These are phyloP conservation scores for Artibeus lituratus DNA, from an alignment of 2,797 vertebrate species.

Conservation along the genomic window DNA sequence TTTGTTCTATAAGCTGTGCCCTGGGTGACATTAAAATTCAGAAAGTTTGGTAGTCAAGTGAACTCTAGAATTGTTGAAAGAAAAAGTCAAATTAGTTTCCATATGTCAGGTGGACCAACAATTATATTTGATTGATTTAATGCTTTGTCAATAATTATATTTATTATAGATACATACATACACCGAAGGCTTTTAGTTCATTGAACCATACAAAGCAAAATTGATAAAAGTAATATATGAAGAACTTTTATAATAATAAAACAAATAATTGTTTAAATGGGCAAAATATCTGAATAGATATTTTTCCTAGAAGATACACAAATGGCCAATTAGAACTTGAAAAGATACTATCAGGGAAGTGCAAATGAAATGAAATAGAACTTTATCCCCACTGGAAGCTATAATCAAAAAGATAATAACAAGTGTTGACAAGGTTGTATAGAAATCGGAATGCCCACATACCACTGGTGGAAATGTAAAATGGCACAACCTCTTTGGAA, in stretches of 20 bases:
- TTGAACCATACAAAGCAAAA: not conserved
- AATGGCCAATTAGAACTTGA: not conserved
- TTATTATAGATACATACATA: not conserved
- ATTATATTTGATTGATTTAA: not conserved
- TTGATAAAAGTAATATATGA: not conserved
- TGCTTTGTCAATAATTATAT: not conserved
- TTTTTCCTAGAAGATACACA: not conserved
- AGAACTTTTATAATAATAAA: not conserved
- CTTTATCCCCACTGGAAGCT: not conserved
- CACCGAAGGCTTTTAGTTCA: not conserved
- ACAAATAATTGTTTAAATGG: not conserved
- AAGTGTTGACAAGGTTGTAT: not conserved
- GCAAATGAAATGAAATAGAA: not conserved
- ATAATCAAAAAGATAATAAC: not conserved
- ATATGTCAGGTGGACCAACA: not conserved
- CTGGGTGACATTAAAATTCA: not conserved
- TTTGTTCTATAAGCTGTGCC: not conserved
- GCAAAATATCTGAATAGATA: not conserved
- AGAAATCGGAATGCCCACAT: not conserved
- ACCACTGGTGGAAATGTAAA: not conserved
- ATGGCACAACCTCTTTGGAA: not conserved
- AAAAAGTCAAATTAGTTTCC: conserved; percentile 14
- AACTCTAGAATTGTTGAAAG: not conserved
- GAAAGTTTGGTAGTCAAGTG: not conserved
- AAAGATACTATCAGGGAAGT: not conserved